Evolutionary conservation across 2,888 invertebrate genomes (phyloP), one percentile per base, ranked within the genome.

Genomic region (Shargacucullia verbasci): DNA sequence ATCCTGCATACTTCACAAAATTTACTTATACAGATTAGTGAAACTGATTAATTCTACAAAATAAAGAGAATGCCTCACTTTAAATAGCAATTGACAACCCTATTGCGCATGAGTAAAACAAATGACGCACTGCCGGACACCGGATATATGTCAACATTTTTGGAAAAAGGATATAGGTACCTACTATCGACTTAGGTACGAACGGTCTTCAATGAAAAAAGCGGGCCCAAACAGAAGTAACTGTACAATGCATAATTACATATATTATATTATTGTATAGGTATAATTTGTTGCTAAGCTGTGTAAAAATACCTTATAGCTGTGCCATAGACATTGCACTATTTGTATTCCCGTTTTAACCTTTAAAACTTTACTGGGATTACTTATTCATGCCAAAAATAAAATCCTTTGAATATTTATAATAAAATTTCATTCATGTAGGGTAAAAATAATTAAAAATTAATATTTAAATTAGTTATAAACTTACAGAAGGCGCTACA

Each of bases 121-220:
- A 65, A 66, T 84, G 82, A 81, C 78, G 76, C 70, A 82, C 62
- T 55, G 45, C 70, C 73, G 75, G 76, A 76, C 59, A 76, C 79
- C 82, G 84, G 84, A 83, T 61, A 75, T 64, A 71, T 59, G 54
- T 61, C 55, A 60, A 73, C 82, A 62, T 77, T 84, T 86, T 85
- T 81, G 81, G 83, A 76, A 76, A 69, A 77, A 77, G 82, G 81
- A 83, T 81, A 83, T 80, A 72, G 52, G 40, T 70, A 64, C 46
- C 55, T 66, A 69, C 58, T 20, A 20, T 20, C 15, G 35, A 43
- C 10, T 3, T 46, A n/a, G n/a, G n/a, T n/a, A 38, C 29, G 1
- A 7, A 15, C 44, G 13, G 27, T 7, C 15, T 39, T 43, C 40
- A 40, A 50, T n/a, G 44, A 52, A 57, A 52, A 54, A 71, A 43